Evolutionary conservation across 2,113 vertebrate species (phyloP).

Genomic region (Tetrao urogallus): DNA sequence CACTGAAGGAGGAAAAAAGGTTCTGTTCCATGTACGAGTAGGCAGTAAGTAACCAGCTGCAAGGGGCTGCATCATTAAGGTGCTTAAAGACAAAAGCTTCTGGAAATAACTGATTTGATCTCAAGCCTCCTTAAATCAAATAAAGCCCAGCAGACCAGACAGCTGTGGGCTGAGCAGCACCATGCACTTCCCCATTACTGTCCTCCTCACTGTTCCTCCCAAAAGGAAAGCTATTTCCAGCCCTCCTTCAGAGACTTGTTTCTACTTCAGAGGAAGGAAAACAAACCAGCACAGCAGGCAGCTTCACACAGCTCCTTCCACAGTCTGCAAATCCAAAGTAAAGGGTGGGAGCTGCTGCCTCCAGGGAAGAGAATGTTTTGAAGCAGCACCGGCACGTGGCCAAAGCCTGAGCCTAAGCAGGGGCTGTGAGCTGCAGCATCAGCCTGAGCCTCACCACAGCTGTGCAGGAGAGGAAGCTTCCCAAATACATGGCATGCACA

Average conservation of each 20-base stretch:
- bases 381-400: no score
- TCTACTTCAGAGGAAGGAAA: background rate
- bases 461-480: background rate
- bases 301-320: background rate
- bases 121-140: background rate
- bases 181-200: background rate
- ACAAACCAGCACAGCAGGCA: background rate
- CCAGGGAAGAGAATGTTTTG: background rate
- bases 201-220: accelerated
- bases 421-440: background rate
- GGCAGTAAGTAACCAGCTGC: background rate
- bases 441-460: accelerated
- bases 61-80: background rate
- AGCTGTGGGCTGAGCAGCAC: background rate
- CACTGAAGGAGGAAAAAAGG: accelerated
- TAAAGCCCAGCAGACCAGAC: background rate
- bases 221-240: background rate
- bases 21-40: background rate
- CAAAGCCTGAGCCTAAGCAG: background rate
- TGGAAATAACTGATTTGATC: background rate
- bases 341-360: background rate
- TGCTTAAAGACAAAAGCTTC: background rate
- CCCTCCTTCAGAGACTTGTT: background rate
- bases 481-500: accelerated
- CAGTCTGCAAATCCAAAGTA: accelerated